Evolutionary conservation across 1,140 invertebrate genomes (phyloP).

Genomic region (Stenopsyche tienmushanensis): DNA sequence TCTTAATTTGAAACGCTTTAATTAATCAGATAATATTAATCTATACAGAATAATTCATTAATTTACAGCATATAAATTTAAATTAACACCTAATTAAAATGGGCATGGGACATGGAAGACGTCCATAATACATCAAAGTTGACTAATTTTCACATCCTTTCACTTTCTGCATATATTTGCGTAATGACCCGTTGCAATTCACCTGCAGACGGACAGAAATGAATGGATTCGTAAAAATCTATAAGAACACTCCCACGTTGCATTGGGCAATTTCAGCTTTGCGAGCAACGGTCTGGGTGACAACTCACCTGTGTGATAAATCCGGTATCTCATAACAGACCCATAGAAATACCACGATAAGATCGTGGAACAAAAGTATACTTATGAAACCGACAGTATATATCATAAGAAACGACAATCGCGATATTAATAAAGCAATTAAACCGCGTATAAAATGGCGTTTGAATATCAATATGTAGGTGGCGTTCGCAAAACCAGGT

Average conservation of each 20-base stretch:
- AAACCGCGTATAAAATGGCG: not conserved
- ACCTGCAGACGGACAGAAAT: constrained; percentile 11
- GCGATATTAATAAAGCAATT: not conserved
- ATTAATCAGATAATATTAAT: too few relatives aligned
- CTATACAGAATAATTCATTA: too few relatives aligned
- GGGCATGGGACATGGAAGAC: constrained; percentile 13
- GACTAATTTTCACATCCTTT: constrained; percentile 27
- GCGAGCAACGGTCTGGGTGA: constrained; percentile 9
- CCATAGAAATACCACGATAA: constrained; percentile 12
- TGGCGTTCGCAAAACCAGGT: not conserved
- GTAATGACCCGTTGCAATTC: constrained; percentile 11
- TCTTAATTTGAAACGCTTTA: too few relatives aligned
- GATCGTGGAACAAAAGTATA: constrained; percentile 12
- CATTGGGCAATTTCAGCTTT: not conserved
- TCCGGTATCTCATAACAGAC: constrained; percentile 2
- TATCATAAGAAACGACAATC: not conserved
- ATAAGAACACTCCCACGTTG: not conserved
- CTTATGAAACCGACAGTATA: not conserved
- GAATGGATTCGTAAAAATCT: constrained; percentile 7
- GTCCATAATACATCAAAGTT: constrained; percentile 12
- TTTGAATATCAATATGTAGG: too few relatives aligned
- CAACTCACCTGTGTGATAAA: constrained; percentile 19
- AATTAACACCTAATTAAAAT: constrained; percentile 29
- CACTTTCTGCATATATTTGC: constrained; percentile 23
- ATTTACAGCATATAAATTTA: too few relatives aligned